A percentile compares a stretch with the other conserved stretches of the same genome.
These are phyloP conservation scores for Clusia tigrina DNA, from an alignment of 2,888 invertebrate species.

Conservation along the genomic window DNA sequence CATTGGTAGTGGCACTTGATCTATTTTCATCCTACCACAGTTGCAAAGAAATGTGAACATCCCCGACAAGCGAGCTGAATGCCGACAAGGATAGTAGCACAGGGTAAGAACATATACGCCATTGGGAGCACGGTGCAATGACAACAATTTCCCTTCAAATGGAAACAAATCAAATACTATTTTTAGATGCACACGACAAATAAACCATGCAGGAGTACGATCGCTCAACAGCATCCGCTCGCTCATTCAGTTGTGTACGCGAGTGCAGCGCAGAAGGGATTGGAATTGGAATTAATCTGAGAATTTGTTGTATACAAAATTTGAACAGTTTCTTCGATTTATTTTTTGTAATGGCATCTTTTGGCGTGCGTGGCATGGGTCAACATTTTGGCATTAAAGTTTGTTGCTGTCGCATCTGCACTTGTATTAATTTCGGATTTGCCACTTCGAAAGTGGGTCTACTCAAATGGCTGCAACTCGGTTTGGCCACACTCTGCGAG, in stretches of 20 bases:
- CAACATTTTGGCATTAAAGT: conserved; percentile 70
- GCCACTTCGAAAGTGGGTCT: conserved; percentile 76
- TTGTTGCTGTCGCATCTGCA: conserved; percentile 79
- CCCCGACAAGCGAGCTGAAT: no score
- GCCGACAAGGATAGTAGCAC: no score
- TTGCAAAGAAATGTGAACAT: no score
- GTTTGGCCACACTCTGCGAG: conserved; percentile 83
- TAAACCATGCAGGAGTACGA: not conserved
- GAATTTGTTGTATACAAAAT: no score
- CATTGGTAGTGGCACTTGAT: not conserved
- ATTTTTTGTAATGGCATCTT: conserved; percentile 47
- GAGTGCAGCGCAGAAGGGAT: not conserved
- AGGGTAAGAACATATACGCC: not conserved
- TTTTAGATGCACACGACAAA: not conserved
- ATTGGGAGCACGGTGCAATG: not conserved
- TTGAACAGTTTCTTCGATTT: not conserved
- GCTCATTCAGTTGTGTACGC: not conserved
- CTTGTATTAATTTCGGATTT: conserved; percentile 81
- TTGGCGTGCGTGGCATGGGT: conserved; percentile 55
- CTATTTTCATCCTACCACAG: not conserved
- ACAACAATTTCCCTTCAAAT: not conserved
- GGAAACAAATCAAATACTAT: not conserved
- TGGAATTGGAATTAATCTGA: no score
- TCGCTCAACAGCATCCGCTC: not conserved
- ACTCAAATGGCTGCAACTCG: conserved; percentile 77